Evolutionary conservation across 2,113 vertebrate genomes (phyloP).

Genomic region (Bombycilla garrulus): DNA sequence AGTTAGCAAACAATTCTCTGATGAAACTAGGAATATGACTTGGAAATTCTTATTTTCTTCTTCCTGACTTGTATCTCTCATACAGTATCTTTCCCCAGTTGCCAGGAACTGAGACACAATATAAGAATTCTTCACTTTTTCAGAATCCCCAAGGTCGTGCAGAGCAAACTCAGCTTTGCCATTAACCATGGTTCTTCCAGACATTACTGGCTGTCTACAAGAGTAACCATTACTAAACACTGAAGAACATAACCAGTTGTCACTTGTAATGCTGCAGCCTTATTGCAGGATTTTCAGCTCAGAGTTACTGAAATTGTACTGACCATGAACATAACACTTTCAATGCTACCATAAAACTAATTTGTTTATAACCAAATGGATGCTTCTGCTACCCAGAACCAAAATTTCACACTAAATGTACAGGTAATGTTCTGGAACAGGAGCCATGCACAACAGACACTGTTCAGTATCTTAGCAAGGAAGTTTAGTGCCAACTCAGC

Average conservation of each 20-base stretch:
- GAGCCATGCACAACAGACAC: neutral
- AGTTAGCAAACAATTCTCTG: neutral
- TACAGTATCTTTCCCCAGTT: neutral
- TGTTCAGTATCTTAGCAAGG: neutral
- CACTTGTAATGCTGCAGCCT: neutral
- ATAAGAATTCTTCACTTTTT: neutral
- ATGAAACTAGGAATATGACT: neutral
- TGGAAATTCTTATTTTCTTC: neutral
- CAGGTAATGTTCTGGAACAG: neutral
- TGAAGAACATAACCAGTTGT: neutral
- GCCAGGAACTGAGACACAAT: neutral
- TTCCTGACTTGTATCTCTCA: neutral
- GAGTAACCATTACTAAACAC: neutral
- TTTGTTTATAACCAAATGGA: neutral
- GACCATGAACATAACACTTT: neutral
- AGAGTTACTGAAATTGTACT: neutral
- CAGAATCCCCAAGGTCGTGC: neutral
- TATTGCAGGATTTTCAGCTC: too few relatives aligned
- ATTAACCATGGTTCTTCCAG: neutral
- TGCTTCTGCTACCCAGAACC: neutral
- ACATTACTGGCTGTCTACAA: neutral
- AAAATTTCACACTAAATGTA: neutral
- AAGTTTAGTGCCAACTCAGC: neutral
- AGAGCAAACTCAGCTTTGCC: neutral
- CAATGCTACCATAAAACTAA: neutral